These are phyloP conservation scores for Monarcha castaneiventris DNA, from an alignment of 2,113 vertebrate species.

Conservation along the genomic window DNA sequence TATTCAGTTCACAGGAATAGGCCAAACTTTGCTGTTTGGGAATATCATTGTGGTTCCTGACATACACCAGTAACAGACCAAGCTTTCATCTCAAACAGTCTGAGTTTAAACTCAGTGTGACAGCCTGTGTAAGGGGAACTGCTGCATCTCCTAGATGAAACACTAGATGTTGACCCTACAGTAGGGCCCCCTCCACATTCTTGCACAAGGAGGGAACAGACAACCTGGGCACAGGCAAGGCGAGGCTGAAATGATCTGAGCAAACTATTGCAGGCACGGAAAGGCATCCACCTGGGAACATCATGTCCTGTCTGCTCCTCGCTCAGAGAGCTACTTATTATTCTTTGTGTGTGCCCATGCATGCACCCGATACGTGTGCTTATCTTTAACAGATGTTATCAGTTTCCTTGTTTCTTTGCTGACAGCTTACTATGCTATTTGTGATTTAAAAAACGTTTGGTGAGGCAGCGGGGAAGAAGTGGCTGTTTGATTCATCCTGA, in stretches of 20 bases:
- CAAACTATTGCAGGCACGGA: background rate
- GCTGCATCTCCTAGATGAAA: background rate
- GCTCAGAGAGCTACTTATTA: background rate
- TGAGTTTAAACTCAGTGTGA: background rate
- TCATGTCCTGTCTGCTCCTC: background rate
- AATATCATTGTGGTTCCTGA: background rate
- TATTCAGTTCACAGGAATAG: background rate
- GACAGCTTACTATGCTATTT: background rate
- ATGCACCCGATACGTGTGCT: fast-evolving
- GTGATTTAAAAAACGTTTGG: background rate
- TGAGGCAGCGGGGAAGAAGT: background rate
- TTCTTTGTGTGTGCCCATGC: background rate
- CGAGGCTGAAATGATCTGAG: background rate
- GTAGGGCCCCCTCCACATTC: background rate
- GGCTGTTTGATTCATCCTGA: background rate
- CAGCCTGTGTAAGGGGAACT: background rate
- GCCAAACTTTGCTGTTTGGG: background rate
- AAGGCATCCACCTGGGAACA: background rate
- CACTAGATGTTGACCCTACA: background rate
- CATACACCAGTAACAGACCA: background rate
- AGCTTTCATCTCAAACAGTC: background rate
- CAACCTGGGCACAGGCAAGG: background rate
- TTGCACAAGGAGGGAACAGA: background rate
- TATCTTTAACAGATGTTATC: conserved; percentile 1
- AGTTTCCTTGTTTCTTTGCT: background rate